Percentiles rank a stretch among this genome's conserved stretches.
These are phyloP conservation scores for Amblyopsis hoosieri DNA, from an alignment of 2,797 vertebrate species.

Conservation along the genomic window DNA sequence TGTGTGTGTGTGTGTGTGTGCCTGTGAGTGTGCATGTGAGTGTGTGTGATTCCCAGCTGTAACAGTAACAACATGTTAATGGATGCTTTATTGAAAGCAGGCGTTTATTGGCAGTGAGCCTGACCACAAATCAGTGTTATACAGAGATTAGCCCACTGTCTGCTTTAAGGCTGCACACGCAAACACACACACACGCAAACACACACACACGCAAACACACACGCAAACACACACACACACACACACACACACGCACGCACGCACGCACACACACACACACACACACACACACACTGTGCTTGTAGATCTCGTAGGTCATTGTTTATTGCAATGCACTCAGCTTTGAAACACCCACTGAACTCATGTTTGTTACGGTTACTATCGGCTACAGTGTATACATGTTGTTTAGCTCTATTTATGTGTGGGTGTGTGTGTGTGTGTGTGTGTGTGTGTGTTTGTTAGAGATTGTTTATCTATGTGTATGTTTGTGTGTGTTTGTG, in stretches of 20 bases:
- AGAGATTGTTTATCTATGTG: no score
- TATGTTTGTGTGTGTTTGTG: no score
- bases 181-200: slow-evolving; percentile 2
- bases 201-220: slow-evolving; percentile 2
- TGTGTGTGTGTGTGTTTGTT: no score
- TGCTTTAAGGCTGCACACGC: slow-evolving; percentile 23
- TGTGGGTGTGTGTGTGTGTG: no score
- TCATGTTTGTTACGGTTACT: no score
- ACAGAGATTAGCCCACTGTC: slow-evolving; percentile 48
- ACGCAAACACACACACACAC: slow-evolving; percentile 1
- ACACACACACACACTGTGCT: background rate
- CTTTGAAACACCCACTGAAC: no score
- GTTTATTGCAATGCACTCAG: no score
- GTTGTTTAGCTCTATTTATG: no score
- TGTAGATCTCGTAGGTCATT: no score
- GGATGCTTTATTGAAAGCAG: slow-evolving; percentile 91
- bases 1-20: background rate
- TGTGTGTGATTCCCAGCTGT: slow-evolving; percentile 86
- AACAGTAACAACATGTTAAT: slow-evolving; percentile 85
- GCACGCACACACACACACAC: background rate
- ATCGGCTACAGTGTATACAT: no score
- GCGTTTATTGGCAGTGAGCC: slow-evolving; percentile 81
- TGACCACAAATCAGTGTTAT: slow-evolving; percentile 64
- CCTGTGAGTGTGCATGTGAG: slow-evolving; percentile 2
- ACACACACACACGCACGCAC: background rate